Evolutionary conservation across 2,113 vertebrate species (phyloP).

Genomic region (Cyprinus carpio): DNA sequence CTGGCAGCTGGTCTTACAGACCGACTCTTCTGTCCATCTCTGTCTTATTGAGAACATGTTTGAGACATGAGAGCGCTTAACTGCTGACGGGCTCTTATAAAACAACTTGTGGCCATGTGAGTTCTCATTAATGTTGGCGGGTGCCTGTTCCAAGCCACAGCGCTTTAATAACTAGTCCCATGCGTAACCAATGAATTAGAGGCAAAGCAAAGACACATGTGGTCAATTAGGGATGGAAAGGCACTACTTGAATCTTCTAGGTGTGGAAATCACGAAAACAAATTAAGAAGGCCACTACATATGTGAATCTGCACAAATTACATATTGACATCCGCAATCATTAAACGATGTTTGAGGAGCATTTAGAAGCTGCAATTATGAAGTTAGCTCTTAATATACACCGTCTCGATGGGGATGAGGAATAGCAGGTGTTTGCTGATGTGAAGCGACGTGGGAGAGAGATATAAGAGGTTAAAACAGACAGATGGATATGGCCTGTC

Average conservation of each 20-base stretch:
- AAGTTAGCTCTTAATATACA: slow-evolving; percentile 18
- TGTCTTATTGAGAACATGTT: slow-evolving; percentile 26
- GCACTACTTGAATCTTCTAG: slow-evolving; percentile 39
- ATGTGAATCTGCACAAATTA: slow-evolving; percentile 6
- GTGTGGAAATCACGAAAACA: slow-evolving; percentile 26
- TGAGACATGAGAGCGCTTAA: slow-evolving; percentile 32
- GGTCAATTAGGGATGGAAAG: slow-evolving; percentile 55
- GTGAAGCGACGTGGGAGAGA: slow-evolving; percentile 13
- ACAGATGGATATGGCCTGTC: slow-evolving; percentile 58
- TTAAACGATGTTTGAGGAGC: slow-evolving; percentile 3
- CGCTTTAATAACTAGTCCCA: slow-evolving; percentile 55
- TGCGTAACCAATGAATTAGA: slow-evolving; percentile 57
- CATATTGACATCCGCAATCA: slow-evolving; percentile 4
- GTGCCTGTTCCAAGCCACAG: slow-evolving; percentile 45
- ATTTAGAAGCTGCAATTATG: slow-evolving; percentile 27
- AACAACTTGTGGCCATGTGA: slow-evolving; percentile 57
- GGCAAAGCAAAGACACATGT: slow-evolving; percentile 60
- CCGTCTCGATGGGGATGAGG: slow-evolving; percentile 16
- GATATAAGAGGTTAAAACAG: slow-evolving; percentile 43
- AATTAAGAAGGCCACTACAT: background rate
- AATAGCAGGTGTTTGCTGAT: slow-evolving; percentile 34
- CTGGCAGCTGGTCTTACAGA: slow-evolving; percentile 8
- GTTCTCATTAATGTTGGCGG: slow-evolving; percentile 49
- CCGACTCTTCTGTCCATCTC: slow-evolving; percentile 3
- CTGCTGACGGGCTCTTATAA: slow-evolving; percentile 49